phyloP scores from a whole-genome alignment of 2,797 vertebrate genomes.

The Anolis apletophallus region DNA sequence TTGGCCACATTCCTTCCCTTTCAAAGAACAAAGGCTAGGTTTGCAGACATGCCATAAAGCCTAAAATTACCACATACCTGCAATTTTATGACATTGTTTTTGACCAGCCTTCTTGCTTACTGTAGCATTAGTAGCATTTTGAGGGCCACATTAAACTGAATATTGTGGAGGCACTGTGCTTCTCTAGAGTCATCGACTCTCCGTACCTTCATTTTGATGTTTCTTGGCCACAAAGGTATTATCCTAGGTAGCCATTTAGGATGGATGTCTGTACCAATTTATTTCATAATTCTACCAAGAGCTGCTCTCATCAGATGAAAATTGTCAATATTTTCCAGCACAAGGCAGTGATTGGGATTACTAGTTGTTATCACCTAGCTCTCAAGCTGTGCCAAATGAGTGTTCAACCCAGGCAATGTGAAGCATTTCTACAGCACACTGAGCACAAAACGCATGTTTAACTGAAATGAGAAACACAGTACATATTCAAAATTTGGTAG shows the following conservation, averaged over 20 bases:
- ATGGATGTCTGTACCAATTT: neutral
- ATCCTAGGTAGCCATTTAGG: neutral
- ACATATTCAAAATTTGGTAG: neutral
- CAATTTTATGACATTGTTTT: slow-evolving; percentile 53
- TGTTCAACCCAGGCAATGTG: neutral
- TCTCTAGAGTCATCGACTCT: neutral
- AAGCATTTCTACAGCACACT: neutral
- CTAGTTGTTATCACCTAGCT: neutral
- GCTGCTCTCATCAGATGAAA: neutral
- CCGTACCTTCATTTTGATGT: neutral
- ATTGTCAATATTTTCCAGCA: neutral
- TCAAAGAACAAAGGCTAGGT: slow-evolving; percentile 52
- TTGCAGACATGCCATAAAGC: slow-evolving; percentile 48
- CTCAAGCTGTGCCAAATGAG: neutral
- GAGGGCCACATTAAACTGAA: neutral
- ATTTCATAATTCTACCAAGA: neutral
- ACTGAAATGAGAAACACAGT: neutral
- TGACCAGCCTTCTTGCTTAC: slow-evolving; percentile 56
- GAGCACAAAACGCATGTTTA: neutral
- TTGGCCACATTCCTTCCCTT: slow-evolving; percentile 36
- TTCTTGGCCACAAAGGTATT: neutral
- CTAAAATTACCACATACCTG: slow-evolving; percentile 41
- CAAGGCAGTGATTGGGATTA: neutral
- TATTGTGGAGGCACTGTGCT: neutral
- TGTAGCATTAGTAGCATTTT: neutral